Evolutionary conservation across 30 jellyfish, hydroid and myxozoan species (phyloP).

Genomic region (Cassiopea xamachana): DNA sequence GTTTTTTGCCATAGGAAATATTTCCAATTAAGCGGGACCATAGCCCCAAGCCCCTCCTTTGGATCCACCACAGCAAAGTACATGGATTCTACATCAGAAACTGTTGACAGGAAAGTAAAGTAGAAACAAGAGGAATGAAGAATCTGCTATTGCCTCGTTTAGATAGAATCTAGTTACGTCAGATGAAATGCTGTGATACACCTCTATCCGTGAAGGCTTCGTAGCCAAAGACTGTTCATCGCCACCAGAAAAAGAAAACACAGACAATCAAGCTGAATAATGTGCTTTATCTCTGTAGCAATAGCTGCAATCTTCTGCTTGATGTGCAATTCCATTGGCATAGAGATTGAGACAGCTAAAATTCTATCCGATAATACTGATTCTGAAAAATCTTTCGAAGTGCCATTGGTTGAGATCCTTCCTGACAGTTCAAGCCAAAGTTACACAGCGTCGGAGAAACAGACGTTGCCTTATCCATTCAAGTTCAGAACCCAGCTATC

Average conservation of each 20-base stretch:
- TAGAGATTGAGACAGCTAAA: background rate
- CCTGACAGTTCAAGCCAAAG: background rate
- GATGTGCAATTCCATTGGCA: background rate
- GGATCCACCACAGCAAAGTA: too few species aligned
- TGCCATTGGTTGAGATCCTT: background rate
- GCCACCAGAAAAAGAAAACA: too few species aligned
- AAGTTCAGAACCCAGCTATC: slow-evolving; percentile 10
- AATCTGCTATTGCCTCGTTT: background rate
- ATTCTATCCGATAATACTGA: background rate
- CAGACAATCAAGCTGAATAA: background rate
- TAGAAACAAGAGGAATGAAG: too few species aligned
- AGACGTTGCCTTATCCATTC: background rate
- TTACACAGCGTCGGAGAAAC: background rate
- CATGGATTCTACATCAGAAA: too few species aligned
- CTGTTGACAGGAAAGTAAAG: too few species aligned
- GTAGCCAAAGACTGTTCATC: too few species aligned
- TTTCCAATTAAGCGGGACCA: too few species aligned
- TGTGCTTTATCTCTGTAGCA: background rate
- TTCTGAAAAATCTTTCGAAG: background rate
- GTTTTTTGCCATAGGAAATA: too few species aligned
- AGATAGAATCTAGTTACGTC: background rate
- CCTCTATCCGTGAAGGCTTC: background rate
- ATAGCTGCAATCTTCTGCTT: background rate
- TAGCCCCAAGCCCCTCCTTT: too few species aligned
- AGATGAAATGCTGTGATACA: background rate